phyloP scores from a whole-genome alignment of 64 coral and sea anemone species.

The Montipora capricornis region DNA sequence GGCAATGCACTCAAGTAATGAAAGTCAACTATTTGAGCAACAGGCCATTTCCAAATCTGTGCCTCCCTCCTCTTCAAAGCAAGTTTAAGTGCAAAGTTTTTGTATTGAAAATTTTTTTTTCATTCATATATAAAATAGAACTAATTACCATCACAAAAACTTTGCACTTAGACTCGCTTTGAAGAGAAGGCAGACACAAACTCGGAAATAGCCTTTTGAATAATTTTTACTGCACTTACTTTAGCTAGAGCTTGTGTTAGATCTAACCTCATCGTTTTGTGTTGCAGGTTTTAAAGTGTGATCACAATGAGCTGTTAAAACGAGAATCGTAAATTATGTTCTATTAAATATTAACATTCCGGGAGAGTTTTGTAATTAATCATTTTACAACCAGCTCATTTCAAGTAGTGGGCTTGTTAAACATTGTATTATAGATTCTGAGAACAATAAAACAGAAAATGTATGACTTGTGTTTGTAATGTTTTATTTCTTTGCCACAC shows the following conservation, averaged over 20 bases:
- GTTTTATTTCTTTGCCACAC: neutral
- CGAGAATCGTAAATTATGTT: neutral
- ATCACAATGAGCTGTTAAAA: neutral
- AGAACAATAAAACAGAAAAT: too few relatives aligned
- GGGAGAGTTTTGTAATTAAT: conserved; percentile 6
- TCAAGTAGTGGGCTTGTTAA: neutral
- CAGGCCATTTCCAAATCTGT: too few relatives aligned
- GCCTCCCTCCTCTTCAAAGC: too few relatives aligned
- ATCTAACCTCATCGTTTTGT: neutral
- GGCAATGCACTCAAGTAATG: too few relatives aligned
- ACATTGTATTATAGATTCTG: neutral
- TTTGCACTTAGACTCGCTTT: too few relatives aligned
- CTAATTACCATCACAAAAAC: too few relatives aligned
- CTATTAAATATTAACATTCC: neutral
- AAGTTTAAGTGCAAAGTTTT: too few relatives aligned
- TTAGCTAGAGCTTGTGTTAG: neutral
- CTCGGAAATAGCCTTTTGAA: neutral
- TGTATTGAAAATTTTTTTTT: too few relatives aligned
- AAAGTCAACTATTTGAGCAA: too few relatives aligned
- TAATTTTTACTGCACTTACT: neutral
- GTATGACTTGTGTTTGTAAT: too few relatives aligned
- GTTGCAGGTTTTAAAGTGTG: conserved; percentile 8
- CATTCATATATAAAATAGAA: too few relatives aligned
- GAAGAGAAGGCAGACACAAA: too few relatives aligned
- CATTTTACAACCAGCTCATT: neutral